Conservation (phyloP, 2,113 vertebrate species). For the Polypterus senegalus region DNA sequence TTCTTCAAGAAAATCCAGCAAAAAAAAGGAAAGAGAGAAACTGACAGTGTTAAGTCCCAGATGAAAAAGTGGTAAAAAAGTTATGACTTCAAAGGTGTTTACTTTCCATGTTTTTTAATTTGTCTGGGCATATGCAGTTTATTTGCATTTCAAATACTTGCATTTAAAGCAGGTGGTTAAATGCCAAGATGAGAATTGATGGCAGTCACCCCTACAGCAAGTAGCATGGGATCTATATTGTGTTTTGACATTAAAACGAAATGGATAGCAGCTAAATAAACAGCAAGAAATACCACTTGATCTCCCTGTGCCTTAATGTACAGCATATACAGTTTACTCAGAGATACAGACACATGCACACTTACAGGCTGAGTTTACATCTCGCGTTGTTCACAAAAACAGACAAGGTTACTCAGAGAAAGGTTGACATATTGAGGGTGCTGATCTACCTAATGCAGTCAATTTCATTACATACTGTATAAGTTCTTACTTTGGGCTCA, state of each 20-base stretch:
- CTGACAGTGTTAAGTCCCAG: conserved; percentile 37
- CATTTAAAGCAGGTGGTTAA: conserved; percentile 59
- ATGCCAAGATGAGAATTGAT: conserved; percentile 61
- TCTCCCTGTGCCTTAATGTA: neutral
- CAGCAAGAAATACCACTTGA: conserved; percentile 23
- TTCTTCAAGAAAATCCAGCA: no score
- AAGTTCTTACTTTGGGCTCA: conserved; percentile 54
- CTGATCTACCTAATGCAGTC: conserved; percentile 25
- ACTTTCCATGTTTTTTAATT: conserved; percentile 42
- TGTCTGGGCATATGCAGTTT: conserved; percentile 44
- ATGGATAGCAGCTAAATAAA: conserved; percentile 37
- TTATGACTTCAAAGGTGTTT: conserved; percentile 43
- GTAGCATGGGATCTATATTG: conserved; percentile 30
- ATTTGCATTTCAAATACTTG: conserved; percentile 67
- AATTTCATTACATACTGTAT: conserved; percentile 49
- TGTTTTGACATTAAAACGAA: conserved; percentile 57
- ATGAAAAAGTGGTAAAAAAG: conserved; percentile 28
- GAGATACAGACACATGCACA: neutral
- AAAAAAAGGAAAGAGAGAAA: conserved; percentile 8
- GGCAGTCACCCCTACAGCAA: conserved; percentile 52
- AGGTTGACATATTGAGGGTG: conserved; percentile 36
- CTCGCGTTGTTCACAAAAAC: conserved; percentile 12
- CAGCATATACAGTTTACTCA: neutral
- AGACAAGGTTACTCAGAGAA: conserved; percentile 33
- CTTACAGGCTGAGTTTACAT: neutral